These are phyloP conservation scores for Mystacornis crossleyi DNA, from an alignment of 2,113 vertebrate genomes.

Conservation along the genomic window DNA sequence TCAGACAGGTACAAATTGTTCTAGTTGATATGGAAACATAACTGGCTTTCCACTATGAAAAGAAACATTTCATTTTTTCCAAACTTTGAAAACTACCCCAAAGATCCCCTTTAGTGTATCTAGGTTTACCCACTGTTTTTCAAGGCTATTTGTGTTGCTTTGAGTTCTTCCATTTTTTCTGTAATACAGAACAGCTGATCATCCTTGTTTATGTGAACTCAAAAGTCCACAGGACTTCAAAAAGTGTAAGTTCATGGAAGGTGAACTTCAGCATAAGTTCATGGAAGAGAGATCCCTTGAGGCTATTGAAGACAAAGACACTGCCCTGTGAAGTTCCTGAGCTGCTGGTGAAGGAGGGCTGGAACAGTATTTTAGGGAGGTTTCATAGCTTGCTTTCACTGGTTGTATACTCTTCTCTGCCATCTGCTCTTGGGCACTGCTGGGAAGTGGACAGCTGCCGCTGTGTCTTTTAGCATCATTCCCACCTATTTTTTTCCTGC, in stretches of 20 bases:
- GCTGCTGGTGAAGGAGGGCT: not conserved
- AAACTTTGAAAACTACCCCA: not conserved
- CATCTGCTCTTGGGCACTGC: not conserved
- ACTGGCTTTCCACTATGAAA: not conserved
- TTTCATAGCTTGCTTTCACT: not conserved
- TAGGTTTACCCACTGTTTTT: not conserved
- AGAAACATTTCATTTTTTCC: slow-evolving; percentile 4
- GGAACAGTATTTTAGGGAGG: not conserved
- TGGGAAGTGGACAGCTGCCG: not conserved
- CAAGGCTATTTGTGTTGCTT: not conserved
- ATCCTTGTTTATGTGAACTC: not conserved
- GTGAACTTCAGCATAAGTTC: not conserved
- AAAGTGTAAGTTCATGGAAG: not conserved
- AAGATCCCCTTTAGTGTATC: not conserved
- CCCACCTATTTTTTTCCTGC: not conserved
- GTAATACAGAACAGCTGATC: not conserved
- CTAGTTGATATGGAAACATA: slow-evolving; percentile 2
- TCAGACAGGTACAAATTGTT: not conserved
- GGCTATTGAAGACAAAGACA: not conserved
- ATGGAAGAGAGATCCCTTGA: not conserved
- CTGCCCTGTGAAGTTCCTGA: not conserved
- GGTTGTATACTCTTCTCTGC: not conserved
- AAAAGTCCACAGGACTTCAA: not conserved
- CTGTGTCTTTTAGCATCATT: not conserved
- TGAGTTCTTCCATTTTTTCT: not conserved